phyloP scores from a whole-genome alignment of 1,140 invertebrate species.

The Chrysomallon squamiferum region DNA sequence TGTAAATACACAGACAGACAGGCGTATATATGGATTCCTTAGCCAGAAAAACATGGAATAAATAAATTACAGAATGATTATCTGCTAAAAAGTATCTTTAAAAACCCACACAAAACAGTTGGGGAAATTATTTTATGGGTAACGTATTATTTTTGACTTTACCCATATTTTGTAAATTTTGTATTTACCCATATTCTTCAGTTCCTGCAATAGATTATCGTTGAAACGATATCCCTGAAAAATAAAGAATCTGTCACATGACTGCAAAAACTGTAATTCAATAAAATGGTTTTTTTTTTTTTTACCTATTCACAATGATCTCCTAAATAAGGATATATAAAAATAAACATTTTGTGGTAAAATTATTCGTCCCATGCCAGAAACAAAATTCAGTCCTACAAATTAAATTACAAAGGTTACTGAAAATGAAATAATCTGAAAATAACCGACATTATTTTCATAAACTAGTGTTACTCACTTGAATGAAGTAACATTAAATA shows the following conservation, averaged over 20 bases:
- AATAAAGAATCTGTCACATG: conserved; percentile 9
- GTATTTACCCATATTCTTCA: conserved; percentile 75
- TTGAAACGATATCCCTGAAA: conserved; percentile 70
- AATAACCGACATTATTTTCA: no score
- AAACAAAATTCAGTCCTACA: no score
- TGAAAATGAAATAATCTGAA: no score
- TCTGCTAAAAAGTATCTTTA: not conserved
- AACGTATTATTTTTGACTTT: not conserved
- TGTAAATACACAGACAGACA: not conserved
- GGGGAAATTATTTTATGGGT: not conserved
- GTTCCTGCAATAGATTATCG: conserved; percentile 74
- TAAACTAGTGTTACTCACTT: no score
- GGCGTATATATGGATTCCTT: not conserved
- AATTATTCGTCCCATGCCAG: no score
- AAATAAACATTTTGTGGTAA: no score
- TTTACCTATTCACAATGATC: no score
- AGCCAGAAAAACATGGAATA: not conserved
- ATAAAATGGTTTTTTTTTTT: not conserved
- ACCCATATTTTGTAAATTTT: not conserved
- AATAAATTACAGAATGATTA: not conserved
- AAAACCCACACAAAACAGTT: not conserved
- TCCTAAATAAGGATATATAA: no score
- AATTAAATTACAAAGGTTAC: no score
- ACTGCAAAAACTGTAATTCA: not conserved
- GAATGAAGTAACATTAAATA: no score